Conservation (phyloP, 2,113 vertebrate genomes). For the Myiozetetes cayanensis region DNA sequence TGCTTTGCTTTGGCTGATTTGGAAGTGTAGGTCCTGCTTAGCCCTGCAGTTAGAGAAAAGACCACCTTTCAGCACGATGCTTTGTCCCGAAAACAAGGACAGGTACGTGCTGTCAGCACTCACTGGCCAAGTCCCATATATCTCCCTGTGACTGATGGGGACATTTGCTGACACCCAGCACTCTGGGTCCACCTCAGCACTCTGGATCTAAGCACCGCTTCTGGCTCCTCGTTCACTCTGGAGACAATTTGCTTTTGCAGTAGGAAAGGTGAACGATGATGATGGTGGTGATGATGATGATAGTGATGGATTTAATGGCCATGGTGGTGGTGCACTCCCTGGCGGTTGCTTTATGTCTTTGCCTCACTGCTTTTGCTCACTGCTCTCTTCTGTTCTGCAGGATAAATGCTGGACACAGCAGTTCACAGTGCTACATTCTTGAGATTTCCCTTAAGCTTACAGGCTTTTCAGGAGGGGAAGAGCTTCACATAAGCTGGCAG, state of each 20-base stretch:
- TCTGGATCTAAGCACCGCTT: background rate
- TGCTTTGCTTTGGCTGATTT: fast-evolving
- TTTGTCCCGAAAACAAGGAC: background rate
- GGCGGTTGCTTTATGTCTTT: background rate
- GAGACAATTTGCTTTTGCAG: background rate
- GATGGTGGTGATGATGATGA: background rate
- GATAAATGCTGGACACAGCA: no score
- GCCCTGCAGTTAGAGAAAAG: background rate
- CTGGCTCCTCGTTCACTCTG: background rate
- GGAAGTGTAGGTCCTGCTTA: background rate
- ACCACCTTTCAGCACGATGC: background rate
- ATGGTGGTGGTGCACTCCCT: background rate
- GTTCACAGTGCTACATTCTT: background rate
- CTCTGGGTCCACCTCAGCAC: background rate
- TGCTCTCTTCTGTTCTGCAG: background rate
- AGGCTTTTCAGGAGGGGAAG: background rate
- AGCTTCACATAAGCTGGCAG: background rate
- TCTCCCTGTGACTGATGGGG: background rate
- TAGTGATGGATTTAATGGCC: background rate
- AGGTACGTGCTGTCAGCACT: fast-evolving
- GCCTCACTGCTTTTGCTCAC: background rate
- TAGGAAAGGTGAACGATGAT: background rate
- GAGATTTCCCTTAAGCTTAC: background rate
- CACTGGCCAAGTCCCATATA: fast-evolving
- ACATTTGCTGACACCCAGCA: background rate